These are phyloP conservation scores for Argyresthia albistria DNA, from an alignment of 2,888 invertebrate species.

Conservation along the genomic window DNA sequence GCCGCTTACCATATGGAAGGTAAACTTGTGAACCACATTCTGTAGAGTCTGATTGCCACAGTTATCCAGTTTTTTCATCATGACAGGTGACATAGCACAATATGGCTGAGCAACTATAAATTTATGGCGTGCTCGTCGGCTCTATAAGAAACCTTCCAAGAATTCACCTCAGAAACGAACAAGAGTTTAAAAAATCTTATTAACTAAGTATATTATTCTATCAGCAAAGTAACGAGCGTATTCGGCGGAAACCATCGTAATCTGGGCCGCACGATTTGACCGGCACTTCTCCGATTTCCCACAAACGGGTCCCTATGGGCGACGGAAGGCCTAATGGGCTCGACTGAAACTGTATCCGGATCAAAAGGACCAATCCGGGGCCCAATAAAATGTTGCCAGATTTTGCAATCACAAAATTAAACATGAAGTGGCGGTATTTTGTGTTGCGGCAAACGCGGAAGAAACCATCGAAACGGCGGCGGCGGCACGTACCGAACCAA, in stretches of 20 bases:
- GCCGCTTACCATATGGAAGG: background rate
- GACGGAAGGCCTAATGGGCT: conserved; percentile 26
- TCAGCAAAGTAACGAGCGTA: background rate
- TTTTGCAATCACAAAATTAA: too few species aligned
- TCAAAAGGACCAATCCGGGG: conserved; percentile 14
- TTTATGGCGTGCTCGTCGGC: background rate
- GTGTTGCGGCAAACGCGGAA: too few species aligned
- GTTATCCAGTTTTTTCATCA: background rate
- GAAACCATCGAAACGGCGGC: too few species aligned
- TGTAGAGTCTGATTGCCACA: background rate
- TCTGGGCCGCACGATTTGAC: conserved; percentile 26
- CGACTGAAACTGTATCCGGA: conserved; percentile 21
- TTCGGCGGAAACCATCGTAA: conserved; percentile 12
- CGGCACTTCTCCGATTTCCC: conserved; percentile 34
- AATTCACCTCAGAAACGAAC: too few species aligned
- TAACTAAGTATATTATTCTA: too few species aligned
- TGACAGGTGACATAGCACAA: conserved; percentile 4
- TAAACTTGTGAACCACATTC: background rate
- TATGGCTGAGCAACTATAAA: background rate
- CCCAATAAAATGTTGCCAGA: too few species aligned
- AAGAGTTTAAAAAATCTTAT: background rate
- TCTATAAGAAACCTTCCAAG: too few species aligned
- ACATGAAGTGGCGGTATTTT: too few species aligned
- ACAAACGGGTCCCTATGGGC: conserved; percentile 38
- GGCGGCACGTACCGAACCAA: background rate